Percentiles rank a stretch among this genome's conserved stretches.
These are phyloP conservation scores for Otus sunia DNA, from an alignment of 2,113 vertebrate species.

Conservation along the genomic window DNA sequence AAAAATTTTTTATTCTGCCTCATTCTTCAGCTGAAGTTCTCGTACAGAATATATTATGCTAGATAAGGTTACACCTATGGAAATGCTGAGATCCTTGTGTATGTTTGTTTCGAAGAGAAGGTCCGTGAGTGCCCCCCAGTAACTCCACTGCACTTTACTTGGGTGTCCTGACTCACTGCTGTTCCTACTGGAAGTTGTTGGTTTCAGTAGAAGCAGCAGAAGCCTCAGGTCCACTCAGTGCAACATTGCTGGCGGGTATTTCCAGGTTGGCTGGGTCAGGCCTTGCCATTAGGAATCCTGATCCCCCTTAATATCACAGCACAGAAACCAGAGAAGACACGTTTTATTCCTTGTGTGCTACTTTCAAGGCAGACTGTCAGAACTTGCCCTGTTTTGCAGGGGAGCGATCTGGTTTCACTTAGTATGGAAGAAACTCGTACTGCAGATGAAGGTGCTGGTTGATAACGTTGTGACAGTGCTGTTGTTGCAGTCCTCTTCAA, in stretches of 20 bases:
- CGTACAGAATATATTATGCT: neutral
- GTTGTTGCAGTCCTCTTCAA: neutral
- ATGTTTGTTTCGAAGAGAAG: neutral
- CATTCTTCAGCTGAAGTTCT: neutral
- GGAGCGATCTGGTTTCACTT: neutral
- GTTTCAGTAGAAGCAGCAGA: neutral
- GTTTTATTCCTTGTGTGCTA: neutral
- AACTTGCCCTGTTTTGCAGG: neutral
- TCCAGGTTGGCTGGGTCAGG: neutral
- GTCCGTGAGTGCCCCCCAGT: neutral
- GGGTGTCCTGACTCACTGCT: neutral
- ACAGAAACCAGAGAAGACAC: rapidly evolving
- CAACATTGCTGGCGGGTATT: neutral
- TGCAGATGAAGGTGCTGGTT: neutral
- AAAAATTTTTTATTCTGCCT: neutral
- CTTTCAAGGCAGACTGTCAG: neutral
- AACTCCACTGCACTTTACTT: neutral
- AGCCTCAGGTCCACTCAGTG: neutral
- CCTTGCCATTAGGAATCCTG: neutral
- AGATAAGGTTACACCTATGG: neutral
- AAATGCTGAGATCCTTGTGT: neutral
- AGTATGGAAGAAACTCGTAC: neutral
- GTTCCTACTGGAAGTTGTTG: neutral
- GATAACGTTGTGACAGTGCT: neutral
- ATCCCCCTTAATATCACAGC: neutral